Evolutionary conservation across 2,113 vertebrate species (phyloP).

Genomic region (Protobothrops mucrosquamatus): DNA sequence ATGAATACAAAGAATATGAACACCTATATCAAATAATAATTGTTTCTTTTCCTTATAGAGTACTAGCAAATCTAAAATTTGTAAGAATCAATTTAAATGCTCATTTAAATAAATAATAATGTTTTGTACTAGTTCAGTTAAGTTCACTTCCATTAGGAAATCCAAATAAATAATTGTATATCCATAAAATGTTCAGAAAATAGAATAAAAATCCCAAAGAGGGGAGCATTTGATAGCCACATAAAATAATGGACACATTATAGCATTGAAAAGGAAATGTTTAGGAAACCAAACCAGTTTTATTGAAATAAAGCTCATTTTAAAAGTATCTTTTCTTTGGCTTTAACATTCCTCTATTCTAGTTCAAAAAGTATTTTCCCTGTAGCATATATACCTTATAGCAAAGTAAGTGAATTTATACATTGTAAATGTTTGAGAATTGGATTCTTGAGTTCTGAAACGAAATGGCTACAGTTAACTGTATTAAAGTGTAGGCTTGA

Average conservation of each 20-base stretch:
- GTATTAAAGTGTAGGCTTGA: constrained; percentile 89
- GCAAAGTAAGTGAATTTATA: constrained; percentile 81
- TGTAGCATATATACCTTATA: constrained; percentile 74
- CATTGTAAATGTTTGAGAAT: constrained; percentile 90
- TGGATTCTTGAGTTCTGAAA: constrained; percentile 90
- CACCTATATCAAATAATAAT: constrained; percentile 53
- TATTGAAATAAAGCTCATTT: constrained; percentile 75
- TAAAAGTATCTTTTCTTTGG: constrained; percentile 65
- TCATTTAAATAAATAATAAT: constrained; percentile 20
- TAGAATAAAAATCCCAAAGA: constrained; percentile 17
- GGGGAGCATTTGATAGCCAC: constrained; percentile 51
- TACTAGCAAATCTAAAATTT: constrained; percentile 44
- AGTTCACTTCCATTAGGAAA: constrained; percentile 8
- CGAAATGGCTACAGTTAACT: constrained; percentile 95
- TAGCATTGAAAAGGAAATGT: constrained; percentile 56
- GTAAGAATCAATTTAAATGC: constrained; percentile 23
- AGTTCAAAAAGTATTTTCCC: constrained; percentile 71
- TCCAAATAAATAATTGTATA: constrained; percentile 30
- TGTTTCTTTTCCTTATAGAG: constrained; percentile 41
- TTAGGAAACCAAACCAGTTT: constrained; percentile 66
- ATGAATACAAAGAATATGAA: constrained; percentile 35
- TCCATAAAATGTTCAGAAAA: constrained; percentile 48
- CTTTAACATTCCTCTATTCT: constrained; percentile 61
- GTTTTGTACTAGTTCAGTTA: constrained; percentile 23
- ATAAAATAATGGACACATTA: constrained; percentile 58